phyloP scores from a whole-genome alignment of 2,888 invertebrate species.

The Perizoma affinitatum region DNA sequence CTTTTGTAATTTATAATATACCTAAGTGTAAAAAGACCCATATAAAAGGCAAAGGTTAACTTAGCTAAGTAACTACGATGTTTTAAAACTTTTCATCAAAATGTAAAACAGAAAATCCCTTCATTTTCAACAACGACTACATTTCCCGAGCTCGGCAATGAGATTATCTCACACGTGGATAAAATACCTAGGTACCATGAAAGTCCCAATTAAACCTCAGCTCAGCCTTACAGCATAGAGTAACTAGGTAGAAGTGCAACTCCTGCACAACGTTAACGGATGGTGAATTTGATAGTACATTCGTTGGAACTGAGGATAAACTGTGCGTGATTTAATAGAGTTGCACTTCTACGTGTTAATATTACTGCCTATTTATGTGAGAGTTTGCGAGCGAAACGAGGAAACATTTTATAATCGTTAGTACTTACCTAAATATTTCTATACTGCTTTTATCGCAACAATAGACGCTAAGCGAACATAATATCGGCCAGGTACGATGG shows the following conservation, averaged over 20 bases:
- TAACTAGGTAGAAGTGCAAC: conserved; percentile 6
- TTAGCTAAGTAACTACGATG: background rate
- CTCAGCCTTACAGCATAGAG: conserved; percentile 4
- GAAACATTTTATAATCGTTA: conserved; percentile 5
- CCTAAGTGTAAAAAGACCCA: too few relatives aligned
- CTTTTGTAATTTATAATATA: too few relatives aligned
- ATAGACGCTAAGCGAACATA: conserved; percentile 19
- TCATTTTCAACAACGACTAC: conserved; percentile 16
- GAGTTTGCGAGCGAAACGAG: conserved; percentile 4
- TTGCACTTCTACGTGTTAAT: too few relatives aligned
- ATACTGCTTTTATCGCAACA: conserved; percentile 15
- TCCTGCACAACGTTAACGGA: background rate
- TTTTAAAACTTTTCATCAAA: conserved; percentile 8
- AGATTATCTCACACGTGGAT: conserved; percentile 27
- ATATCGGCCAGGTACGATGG: background rate
- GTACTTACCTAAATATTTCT: conserved; percentile 1
- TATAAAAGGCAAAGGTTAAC: too few relatives aligned
- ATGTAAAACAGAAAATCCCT: conserved; percentile 14
- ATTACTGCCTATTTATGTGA: too few relatives aligned
- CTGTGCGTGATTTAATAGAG: too few relatives aligned
- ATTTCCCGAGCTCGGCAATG: conserved; percentile 13
- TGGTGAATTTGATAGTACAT: too few relatives aligned
- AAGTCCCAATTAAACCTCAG: conserved; percentile 38
- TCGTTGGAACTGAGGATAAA: too few relatives aligned
- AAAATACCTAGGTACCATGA: conserved; percentile 25